These are phyloP conservation scores for Thrips palmi DNA, from an alignment of 1,140 invertebrate species.

Conservation along the genomic window DNA sequence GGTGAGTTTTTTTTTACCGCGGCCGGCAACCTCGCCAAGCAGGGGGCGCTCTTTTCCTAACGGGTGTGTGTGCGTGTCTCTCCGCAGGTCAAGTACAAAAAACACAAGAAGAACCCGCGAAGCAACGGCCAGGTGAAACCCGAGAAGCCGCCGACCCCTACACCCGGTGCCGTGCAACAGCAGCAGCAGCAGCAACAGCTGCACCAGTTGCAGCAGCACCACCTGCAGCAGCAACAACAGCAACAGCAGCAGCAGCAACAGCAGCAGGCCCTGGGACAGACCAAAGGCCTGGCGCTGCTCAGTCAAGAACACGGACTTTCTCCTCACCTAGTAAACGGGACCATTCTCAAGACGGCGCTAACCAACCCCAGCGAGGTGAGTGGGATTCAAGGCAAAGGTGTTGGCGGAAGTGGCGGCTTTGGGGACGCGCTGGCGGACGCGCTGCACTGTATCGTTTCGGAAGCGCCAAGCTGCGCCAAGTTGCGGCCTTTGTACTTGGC, in stretches of 20 bases:
- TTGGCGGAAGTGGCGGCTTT: neutral
- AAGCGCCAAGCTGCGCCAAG: no score
- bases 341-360: slow-evolving; percentile 81
- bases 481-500: no score
- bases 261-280: slow-evolving; percentile 22
- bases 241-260: slow-evolving; percentile 21
- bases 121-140: slow-evolving; percentile 33
- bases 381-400: no score
- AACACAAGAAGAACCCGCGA: slow-evolving; percentile 78
- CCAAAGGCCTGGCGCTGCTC: slow-evolving; percentile 7
- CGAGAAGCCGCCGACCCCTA: slow-evolving; percentile 26
- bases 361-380: slow-evolving; percentile 76
- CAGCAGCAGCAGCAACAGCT: slow-evolving; percentile 26
- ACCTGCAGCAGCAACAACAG: slow-evolving; percentile 21
- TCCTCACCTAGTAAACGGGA: slow-evolving; percentile 67
- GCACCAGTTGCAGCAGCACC: slow-evolving; percentile 20
- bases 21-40: neutral
- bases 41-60: slow-evolving; percentile 4
- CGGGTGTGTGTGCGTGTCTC: neutral
- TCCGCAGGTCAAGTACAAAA: slow-evolving; percentile 87
- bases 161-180: slow-evolving; percentile 23
- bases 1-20: slow-evolving; percentile 26
- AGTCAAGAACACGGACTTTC: slow-evolving; percentile 25
- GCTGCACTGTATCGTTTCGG: no score
- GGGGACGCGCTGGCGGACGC: no score